phyloP scores from a whole-genome alignment of 2,113 vertebrate genomes.

The Aspidoscelis tigris region DNA sequence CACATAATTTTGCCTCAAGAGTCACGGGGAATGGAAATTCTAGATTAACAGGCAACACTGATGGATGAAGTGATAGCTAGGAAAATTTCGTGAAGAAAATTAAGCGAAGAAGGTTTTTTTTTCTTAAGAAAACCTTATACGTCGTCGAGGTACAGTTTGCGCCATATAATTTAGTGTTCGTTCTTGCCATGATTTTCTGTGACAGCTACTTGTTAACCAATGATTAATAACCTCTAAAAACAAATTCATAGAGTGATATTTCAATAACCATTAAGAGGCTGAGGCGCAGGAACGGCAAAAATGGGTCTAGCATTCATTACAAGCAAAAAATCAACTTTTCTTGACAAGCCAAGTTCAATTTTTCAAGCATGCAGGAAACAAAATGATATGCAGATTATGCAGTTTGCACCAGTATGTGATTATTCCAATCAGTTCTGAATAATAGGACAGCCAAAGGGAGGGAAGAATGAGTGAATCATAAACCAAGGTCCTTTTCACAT shows the following conservation, averaged over 20 bases:
- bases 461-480: background rate
- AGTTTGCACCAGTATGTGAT: background rate
- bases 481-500: background rate
- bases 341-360: background rate
- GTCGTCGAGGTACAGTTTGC: conserved; percentile 55
- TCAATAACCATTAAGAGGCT: conserved; percentile 45
- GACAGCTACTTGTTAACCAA: conserved; percentile 65
- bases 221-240: conserved; percentile 71
- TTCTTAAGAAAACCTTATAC: background rate
- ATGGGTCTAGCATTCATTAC: background rate
- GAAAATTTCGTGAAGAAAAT: conserved; percentile 54
- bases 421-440: background rate
- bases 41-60: conserved; percentile 31
- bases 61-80: conserved; percentile 53
- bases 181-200: conserved; percentile 58
- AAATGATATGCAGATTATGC: conserved; percentile 11
- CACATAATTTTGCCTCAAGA: conserved; percentile 49
- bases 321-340: background rate
- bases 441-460: background rate
- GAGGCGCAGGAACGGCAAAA: conserved; percentile 19
- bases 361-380: background rate
- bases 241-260: conserved; percentile 57
- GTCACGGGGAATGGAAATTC: background rate
- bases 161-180: conserved; percentile 46
- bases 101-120: conserved; percentile 52